Evolutionary conservation across 2,888 invertebrate species (phyloP).

Genomic region (Drosophila paranaensis): DNA sequence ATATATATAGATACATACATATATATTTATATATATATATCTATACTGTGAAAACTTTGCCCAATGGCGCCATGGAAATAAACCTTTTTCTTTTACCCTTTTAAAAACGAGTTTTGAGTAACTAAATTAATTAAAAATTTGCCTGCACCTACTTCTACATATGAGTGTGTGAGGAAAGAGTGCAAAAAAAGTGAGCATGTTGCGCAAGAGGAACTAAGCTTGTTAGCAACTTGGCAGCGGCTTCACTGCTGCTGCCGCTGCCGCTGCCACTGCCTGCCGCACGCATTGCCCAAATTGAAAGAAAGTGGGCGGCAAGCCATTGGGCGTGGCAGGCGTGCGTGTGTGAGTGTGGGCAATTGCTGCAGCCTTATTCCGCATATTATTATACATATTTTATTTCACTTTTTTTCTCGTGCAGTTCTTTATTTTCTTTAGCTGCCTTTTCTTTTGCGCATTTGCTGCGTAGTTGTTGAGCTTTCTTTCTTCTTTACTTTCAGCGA

Average conservation of each 20-base stretch:
- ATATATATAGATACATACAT: background rate
- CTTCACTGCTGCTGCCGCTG: slow-evolving; percentile 13
- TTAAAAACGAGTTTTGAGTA: slow-evolving; percentile 50
- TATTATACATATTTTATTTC: slow-evolving; percentile 75
- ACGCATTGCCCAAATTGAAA: slow-evolving; percentile 48
- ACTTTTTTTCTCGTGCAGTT: slow-evolving; percentile 56
- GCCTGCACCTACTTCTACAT: slow-evolving; percentile 26
- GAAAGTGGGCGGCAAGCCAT: slow-evolving; percentile 19
- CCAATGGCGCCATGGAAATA: slow-evolving; percentile 23
- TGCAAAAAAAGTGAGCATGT: slow-evolving; percentile 53
- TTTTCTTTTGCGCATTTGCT: slow-evolving; percentile 44
- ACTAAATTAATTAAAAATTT: slow-evolving; percentile 71
- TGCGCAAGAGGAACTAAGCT: slow-evolving; percentile 69
- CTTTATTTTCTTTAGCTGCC: slow-evolving; percentile 25
- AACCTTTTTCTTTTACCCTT: slow-evolving; percentile 18
- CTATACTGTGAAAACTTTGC: background rate
- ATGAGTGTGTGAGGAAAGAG: slow-evolving; percentile 7
- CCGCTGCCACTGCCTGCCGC: slow-evolving; percentile 1
- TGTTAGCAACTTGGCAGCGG: slow-evolving; percentile 73
- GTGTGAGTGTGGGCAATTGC: slow-evolving; percentile 21
- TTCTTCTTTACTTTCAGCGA: slow-evolving; percentile 32
- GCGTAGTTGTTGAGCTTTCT: slow-evolving; percentile 48
- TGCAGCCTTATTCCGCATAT: slow-evolving; percentile 69
- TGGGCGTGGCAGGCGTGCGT: slow-evolving; percentile 1
- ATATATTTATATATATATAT: background rate